phyloP scores from a whole-genome alignment of 35 echinoderm and acorn worm species.

The Apostichopus californicus region DNA sequence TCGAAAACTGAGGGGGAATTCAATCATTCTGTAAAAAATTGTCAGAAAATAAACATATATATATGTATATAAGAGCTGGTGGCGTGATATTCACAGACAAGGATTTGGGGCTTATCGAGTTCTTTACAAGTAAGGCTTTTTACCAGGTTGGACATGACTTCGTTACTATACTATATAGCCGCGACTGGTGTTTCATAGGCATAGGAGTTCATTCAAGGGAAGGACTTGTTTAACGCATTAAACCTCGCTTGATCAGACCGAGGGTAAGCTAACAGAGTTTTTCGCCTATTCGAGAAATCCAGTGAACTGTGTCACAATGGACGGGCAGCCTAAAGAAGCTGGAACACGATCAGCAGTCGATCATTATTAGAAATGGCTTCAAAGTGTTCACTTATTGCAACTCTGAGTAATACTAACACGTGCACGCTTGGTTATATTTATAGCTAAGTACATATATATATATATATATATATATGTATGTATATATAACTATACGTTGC shows the following conservation, averaged over 20 bases:
- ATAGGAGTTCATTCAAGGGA: not conserved
- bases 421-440: not conserved
- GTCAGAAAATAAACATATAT: not conserved
- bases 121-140: too few relatives aligned
- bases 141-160: too few relatives aligned
- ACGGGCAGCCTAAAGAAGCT: not conserved
- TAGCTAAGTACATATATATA: not conserved
- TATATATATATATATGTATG: not conserved
- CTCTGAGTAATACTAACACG: not conserved
- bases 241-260: not conserved
- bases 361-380: constrained; percentile 7
- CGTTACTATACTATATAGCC: too few relatives aligned
- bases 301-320: constrained; percentile 7
- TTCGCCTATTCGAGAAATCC: not conserved
- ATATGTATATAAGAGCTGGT: not conserved
- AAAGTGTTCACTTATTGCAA: not conserved
- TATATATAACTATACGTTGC: not conserved
- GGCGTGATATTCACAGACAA: too few relatives aligned
- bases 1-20: not conserved
- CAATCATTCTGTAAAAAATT: not conserved
- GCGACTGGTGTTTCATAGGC: not conserved
- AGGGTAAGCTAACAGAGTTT: not conserved
- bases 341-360: not conserved
- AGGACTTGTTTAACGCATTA: constrained; percentile 4
- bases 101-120: too few relatives aligned